A percentile compares a stretch with the other conserved stretches of the same genome.
Conservation (phyloP, 2,888 invertebrate genomes). For the Aplocera efformata region DNA sequence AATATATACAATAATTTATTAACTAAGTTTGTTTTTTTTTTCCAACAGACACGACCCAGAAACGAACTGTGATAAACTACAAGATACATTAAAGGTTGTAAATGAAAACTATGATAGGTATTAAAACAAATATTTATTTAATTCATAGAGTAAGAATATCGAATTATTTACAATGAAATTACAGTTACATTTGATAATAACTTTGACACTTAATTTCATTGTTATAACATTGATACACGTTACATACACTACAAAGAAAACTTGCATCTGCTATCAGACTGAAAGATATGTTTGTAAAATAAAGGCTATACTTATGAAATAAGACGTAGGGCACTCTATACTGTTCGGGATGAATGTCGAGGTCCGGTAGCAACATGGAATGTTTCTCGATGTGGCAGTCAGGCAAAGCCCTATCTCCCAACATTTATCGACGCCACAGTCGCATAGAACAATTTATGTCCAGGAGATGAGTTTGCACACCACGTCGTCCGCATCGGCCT, state of each 20-base stretch:
- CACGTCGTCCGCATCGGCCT: no score
- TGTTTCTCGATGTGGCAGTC: slow-evolving; percentile 60
- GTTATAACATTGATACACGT: slow-evolving; percentile 72
- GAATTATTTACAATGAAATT: slow-evolving; percentile 79
- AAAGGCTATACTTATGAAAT: slow-evolving; percentile 73
- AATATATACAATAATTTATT: slow-evolving; percentile 12
- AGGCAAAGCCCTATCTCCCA: slow-evolving; percentile 2
- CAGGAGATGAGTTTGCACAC: no score
- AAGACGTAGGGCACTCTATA: slow-evolving; percentile 64
- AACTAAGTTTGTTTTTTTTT: slow-evolving; percentile 30
- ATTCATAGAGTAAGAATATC: slow-evolving; percentile 72
- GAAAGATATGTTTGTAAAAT: slow-evolving; percentile 73
- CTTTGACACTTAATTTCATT: slow-evolving; percentile 72
- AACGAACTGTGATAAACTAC: slow-evolving; percentile 39
- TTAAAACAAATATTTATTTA: slow-evolving; percentile 80
- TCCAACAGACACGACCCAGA: slow-evolving; percentile 38
- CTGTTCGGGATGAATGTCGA: slow-evolving; percentile 55
- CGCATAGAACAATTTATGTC: no score
- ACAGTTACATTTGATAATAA: slow-evolving; percentile 57
- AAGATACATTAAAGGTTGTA: background rate
- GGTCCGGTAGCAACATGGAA: slow-evolving; percentile 67
- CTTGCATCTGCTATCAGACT: slow-evolving; percentile 75
- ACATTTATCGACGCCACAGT: no score
- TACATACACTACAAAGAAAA: slow-evolving; percentile 78
- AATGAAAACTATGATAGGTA: slow-evolving; percentile 40